phyloP scores from a whole-genome alignment of 1,140 invertebrate genomes.

The Calephelis virginiensis region DNA sequence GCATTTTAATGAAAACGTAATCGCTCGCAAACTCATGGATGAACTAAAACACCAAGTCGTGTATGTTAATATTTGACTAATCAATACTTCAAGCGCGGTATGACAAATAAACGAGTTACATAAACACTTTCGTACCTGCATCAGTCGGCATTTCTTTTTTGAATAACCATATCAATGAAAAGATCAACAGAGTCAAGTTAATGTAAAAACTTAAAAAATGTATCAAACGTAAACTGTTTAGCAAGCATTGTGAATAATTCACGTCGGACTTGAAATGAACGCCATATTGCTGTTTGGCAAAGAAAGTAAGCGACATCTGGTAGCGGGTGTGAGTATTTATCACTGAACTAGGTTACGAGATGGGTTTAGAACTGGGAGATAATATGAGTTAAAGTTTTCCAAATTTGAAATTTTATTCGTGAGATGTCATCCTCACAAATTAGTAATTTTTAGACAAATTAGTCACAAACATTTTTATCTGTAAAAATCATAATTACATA shows the following conservation, averaged over 20 bases:
- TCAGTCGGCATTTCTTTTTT: conserved; percentile 27
- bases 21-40: not conserved
- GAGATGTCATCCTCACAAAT: not conserved
- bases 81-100: conserved; percentile 50
- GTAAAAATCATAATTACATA: too few species aligned
- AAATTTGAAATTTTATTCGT: not conserved
- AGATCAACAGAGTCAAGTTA: conserved; percentile 20
- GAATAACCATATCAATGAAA: conserved; percentile 24
- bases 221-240: conserved; percentile 37
- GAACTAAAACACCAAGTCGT: not conserved
- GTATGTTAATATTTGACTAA: conserved; percentile 30
- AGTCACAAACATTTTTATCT: too few species aligned
- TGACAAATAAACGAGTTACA: conserved; percentile 31
- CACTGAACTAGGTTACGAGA: not conserved
- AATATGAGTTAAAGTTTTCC: not conserved
- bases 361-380: not conserved
- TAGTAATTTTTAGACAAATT: too few species aligned
- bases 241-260: conserved; percentile 45
- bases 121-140: conserved; percentile 24
- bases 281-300: conserved; percentile 54
- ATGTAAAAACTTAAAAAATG: conserved; percentile 30
- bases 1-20: not conserved
- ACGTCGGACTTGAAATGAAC: conserved; percentile 40
- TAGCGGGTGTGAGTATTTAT: conserved; percentile 27
- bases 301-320: conserved; percentile 49